phyloP scores from a whole-genome alignment of 2,888 invertebrate genomes.

The Venusia cambrica region DNA sequence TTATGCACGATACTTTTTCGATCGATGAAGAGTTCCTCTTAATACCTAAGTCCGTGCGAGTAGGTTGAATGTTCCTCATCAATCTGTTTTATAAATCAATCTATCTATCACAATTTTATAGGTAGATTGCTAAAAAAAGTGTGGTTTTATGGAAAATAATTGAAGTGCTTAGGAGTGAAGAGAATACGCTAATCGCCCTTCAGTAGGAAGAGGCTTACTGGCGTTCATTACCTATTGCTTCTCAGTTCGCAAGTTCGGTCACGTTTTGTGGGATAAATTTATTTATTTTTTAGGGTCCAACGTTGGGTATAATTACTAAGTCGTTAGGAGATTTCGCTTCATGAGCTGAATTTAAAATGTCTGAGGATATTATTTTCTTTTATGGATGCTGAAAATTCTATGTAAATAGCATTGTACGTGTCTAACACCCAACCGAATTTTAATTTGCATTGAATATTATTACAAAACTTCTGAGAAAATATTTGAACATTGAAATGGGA shows the following conservation, averaged over 20 bases:
- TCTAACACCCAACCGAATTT: background rate
- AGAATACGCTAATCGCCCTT: too few species aligned
- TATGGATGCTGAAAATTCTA: slow-evolving; percentile 10
- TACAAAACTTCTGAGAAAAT: too few species aligned
- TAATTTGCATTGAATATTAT: slow-evolving; percentile 2
- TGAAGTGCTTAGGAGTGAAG: too few species aligned
- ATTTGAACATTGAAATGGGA: too few species aligned
- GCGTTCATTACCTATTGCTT: slow-evolving; percentile 21
- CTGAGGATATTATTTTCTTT: slow-evolving; percentile 17
- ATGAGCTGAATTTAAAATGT: slow-evolving; percentile 38
- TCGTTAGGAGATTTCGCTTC: slow-evolving; percentile 43
- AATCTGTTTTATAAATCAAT: too few species aligned
- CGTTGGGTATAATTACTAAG: slow-evolving; percentile 43
- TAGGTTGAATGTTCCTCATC: too few species aligned
- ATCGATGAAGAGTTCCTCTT: too few species aligned
- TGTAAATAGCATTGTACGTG: slow-evolving; percentile 9
- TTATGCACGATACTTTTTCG: too few species aligned
- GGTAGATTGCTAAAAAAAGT: too few species aligned
- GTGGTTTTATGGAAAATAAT: too few species aligned
- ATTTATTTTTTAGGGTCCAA: slow-evolving; percentile 40
- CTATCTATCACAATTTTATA: too few species aligned
- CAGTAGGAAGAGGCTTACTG: slow-evolving; percentile 4
- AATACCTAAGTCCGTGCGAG: too few species aligned
- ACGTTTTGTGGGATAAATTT: slow-evolving; percentile 44
- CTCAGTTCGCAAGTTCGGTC: slow-evolving; percentile 34